Evolutionary conservation across 2,888 invertebrate species (phyloP).

Genomic region (Leucophenga maculata): DNA sequence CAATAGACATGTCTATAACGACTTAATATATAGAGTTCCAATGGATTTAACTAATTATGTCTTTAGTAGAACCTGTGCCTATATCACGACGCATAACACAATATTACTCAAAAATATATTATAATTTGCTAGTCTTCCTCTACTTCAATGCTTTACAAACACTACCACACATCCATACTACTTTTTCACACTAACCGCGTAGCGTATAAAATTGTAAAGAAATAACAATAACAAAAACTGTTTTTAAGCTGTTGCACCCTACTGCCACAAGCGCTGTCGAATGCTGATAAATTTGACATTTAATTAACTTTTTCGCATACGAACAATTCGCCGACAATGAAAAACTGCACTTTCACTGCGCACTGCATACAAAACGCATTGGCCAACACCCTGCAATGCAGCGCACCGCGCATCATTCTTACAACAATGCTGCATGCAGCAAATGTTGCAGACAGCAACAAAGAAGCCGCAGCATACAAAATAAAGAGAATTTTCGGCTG

Average conservation of each 20-base stretch:
- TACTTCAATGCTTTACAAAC: no score
- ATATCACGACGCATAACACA: no score
- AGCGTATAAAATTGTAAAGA: neutral
- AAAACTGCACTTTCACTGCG: slow-evolving; percentile 61
- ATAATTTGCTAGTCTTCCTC: no score
- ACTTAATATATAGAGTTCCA: no score
- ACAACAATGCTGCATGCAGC: neutral
- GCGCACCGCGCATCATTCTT: slow-evolving; percentile 17
- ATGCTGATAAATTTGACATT: slow-evolving; percentile 61
- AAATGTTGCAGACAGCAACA: neutral
- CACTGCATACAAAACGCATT: slow-evolving; percentile 13
- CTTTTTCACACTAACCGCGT: neutral
- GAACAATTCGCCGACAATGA: slow-evolving; percentile 42
- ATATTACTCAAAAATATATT: no score
- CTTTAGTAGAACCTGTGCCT: no score
- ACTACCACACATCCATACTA: no score
- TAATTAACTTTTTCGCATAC: slow-evolving; percentile 51
- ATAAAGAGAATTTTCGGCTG: neutral
- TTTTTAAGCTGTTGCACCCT: slow-evolving; percentile 43
- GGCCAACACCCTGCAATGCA: slow-evolving; percentile 30
- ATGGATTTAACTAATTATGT: no score
- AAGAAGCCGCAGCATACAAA: no score
- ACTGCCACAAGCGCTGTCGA: slow-evolving; percentile 36
- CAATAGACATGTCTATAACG: no score
- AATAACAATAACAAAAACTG: no score